Evolutionary conservation across 2,113 vertebrate genomes (phyloP).

Genomic region (Sardina pilchardus): DNA sequence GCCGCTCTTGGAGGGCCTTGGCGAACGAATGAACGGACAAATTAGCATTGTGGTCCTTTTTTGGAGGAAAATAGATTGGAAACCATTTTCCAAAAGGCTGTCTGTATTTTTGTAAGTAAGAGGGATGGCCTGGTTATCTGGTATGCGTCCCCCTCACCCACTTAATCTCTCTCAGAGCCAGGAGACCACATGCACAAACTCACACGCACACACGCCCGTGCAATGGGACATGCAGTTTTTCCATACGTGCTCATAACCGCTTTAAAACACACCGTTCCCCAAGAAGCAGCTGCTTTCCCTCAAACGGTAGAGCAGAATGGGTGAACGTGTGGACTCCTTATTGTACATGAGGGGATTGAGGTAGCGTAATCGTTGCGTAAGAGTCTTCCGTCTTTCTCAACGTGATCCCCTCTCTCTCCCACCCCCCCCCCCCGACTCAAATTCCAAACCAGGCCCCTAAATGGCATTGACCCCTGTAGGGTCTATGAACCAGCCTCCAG

Average conservation of each 20-base stretch:
- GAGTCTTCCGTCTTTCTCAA: neutral
- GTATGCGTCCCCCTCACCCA: neutral
- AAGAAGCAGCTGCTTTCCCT: constrained; percentile 30
- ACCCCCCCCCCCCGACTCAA: neutral
- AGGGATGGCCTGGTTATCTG: neutral
- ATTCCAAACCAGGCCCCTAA: constrained; percentile 45
- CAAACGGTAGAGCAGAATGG: constrained; percentile 11
- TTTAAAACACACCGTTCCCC: neutral
- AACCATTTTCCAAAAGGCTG: neutral
- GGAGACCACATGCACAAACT: neutral
- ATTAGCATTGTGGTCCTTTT: neutral
- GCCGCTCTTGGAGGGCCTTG: neutral
- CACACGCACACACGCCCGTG: neutral
- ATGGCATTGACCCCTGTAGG: constrained; percentile 36
- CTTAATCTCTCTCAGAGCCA: neutral
- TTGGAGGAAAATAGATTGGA: neutral
- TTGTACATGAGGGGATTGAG: neutral
- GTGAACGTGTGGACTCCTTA: constrained; percentile 1
- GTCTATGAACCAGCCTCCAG: constrained; percentile 29
- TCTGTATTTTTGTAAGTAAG: neutral
- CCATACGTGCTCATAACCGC: neutral
- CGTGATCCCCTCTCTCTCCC: neutral
- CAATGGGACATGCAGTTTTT: neutral
- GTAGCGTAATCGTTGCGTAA: neutral
- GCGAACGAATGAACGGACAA: neutral